Conservation (phyloP, 2,797 vertebrate genomes). For the Rallus crepitans region DNA sequence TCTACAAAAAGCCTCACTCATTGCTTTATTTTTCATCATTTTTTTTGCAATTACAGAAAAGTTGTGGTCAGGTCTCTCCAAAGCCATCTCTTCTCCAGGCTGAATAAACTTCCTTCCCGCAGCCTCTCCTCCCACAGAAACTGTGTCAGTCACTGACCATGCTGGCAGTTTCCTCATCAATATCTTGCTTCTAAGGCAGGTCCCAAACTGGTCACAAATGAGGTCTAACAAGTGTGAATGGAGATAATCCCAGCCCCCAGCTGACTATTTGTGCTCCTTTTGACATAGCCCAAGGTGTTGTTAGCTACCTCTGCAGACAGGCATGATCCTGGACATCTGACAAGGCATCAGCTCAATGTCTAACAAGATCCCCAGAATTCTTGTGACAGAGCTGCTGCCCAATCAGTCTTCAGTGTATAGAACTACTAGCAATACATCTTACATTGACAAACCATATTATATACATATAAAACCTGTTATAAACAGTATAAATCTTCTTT, state of each 20-base stretch:
- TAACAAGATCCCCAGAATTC: neutral
- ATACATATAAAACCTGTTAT: neutral
- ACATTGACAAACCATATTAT: neutral
- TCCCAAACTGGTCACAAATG: neutral
- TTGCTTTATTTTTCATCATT: neutral
- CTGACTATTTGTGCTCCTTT: neutral
- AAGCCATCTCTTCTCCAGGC: neutral
- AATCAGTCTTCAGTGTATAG: neutral
- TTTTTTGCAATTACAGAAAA: neutral
- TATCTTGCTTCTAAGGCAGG: neutral
- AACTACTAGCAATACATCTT: neutral
- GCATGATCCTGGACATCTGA: too few species aligned
- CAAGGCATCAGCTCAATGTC: too few species aligned
- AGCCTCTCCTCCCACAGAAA: neutral
- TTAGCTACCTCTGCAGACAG: neutral
- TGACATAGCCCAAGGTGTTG: accelerated
- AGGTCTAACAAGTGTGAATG: neutral
- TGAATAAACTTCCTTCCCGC: neutral
- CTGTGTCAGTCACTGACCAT: neutral
- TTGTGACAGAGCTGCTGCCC: neutral
- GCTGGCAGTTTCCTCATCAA: neutral
- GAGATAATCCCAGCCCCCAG: accelerated
- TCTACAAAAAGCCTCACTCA: accelerated
- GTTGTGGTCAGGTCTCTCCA: accelerated
- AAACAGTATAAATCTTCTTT: neutral